Percentiles rank a stretch among this genome's conserved stretches.
Evolutionary conservation across 2,113 vertebrate species (phyloP).

Genomic region (Dolichotis patagonum): DNA sequence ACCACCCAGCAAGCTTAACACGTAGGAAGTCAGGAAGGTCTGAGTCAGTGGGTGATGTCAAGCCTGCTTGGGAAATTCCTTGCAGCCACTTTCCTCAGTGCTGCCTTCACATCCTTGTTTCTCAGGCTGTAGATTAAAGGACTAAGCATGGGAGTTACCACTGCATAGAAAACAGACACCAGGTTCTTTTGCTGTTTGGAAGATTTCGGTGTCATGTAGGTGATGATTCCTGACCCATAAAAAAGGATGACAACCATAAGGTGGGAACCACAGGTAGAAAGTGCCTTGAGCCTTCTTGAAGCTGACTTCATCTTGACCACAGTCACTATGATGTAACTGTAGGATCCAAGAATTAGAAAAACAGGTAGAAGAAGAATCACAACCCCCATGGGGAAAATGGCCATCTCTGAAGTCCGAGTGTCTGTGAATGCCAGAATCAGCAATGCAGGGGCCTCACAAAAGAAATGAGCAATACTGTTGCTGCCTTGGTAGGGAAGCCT

Average conservation of each 20-base stretch:
- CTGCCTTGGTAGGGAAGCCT: constrained; percentile 69
- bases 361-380: constrained; percentile 75
- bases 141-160: constrained; percentile 75
- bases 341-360: constrained; percentile 70
- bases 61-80: constrained; percentile 36
- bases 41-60: not conserved
- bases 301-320: constrained; percentile 74
- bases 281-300: constrained; percentile 64
- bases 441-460: constrained; percentile 77
- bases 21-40: not conserved
- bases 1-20: not conserved
- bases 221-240: constrained; percentile 70
- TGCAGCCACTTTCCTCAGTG: constrained; percentile 57
- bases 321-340: constrained; percentile 66
- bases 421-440: constrained; percentile 68
- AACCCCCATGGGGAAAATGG: constrained; percentile 74
- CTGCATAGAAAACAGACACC: constrained; percentile 76
- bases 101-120: constrained; percentile 73
- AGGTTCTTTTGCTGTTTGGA: constrained; percentile 74
- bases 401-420: constrained; percentile 57
- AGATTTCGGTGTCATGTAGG: constrained; percentile 77
- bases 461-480: constrained; percentile 77
- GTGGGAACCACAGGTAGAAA: constrained; percentile 77
- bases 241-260: constrained; percentile 68
- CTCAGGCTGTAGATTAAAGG: constrained; percentile 76